Conservation (phyloP, 92 coral and sea anemone genomes). For the Phenganax subtilis region DNA sequence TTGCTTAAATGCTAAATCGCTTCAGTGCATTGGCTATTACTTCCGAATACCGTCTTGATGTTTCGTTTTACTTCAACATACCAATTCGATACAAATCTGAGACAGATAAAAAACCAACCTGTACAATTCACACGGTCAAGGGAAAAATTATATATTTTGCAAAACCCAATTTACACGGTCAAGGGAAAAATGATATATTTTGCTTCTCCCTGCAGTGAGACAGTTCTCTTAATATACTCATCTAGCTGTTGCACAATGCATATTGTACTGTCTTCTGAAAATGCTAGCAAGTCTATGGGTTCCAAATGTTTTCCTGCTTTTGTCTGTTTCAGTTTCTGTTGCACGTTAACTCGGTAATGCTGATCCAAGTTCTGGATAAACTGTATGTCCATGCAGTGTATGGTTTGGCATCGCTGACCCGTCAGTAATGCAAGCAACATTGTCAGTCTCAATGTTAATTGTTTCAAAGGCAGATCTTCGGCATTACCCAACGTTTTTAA, state of each 20-base stretch:
- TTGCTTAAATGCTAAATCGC: no score
- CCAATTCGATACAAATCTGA: no score
- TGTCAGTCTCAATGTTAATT: neutral
- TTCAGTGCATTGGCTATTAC: no score
- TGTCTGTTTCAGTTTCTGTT: constrained; percentile 5
- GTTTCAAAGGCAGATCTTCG: neutral
- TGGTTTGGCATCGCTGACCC: neutral
- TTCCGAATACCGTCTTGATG: no score
- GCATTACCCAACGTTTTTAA: neutral
- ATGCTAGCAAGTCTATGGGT: neutral
- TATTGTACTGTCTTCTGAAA: neutral
- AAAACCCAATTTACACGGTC: no score
- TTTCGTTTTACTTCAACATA: no score
- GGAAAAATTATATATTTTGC: no score
- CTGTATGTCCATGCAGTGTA: neutral
- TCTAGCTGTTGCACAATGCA: neutral
- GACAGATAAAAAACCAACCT: no score
- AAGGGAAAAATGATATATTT: no score
- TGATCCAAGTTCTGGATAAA: neutral
- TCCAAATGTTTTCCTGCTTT: neutral
- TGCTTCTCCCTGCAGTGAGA: neutral
- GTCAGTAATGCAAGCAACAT: neutral
- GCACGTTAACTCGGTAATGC: neutral
- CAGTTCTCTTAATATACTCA: neutral
- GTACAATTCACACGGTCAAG: no score